A percentile compares a stretch with the other conserved stretches of the same genome.
phyloP scores from a whole-genome alignment of 92 coral and sea anemone genomes.

The Parazoanthus swiftii region DNA sequence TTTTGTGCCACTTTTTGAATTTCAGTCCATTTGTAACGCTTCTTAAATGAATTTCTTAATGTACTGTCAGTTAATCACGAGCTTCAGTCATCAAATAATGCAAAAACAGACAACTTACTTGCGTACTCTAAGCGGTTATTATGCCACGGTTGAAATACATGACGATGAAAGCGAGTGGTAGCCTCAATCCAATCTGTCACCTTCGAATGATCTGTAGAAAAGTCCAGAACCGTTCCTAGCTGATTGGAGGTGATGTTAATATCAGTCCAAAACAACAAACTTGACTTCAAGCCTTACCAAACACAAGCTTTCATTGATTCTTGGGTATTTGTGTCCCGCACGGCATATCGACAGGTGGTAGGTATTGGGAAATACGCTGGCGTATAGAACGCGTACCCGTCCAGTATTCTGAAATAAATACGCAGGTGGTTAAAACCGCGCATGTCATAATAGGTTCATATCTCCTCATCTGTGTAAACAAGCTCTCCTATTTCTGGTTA shows the following conservation, averaged over 20 bases:
- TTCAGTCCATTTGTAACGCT: background rate
- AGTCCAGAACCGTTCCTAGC: background rate
- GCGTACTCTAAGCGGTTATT: background rate
- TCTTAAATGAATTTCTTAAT: background rate
- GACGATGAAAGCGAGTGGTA: background rate
- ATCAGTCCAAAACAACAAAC: background rate
- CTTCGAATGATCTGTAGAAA: background rate
- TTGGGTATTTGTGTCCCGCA: constrained; percentile 4
- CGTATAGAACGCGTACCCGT: constrained; percentile 23
- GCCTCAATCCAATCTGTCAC: background rate
- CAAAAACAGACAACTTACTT: constrained; percentile 18
- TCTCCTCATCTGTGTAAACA: background rate
- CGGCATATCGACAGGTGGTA: constrained; percentile 7
- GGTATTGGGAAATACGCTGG: background rate
- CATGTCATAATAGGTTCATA: background rate
- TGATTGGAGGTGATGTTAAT: background rate
- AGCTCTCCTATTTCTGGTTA: background rate
- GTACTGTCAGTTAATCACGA: background rate
- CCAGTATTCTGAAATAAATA: background rate
- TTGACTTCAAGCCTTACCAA: background rate
- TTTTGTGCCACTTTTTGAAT: background rate
- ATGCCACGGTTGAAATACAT: background rate
- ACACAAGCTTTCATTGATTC: background rate
- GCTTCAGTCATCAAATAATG: background rate
- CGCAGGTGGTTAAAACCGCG: constrained; percentile 19